Conservation (phyloP, 2,113 vertebrate genomes). For the Mionectes macconnelli region DNA sequence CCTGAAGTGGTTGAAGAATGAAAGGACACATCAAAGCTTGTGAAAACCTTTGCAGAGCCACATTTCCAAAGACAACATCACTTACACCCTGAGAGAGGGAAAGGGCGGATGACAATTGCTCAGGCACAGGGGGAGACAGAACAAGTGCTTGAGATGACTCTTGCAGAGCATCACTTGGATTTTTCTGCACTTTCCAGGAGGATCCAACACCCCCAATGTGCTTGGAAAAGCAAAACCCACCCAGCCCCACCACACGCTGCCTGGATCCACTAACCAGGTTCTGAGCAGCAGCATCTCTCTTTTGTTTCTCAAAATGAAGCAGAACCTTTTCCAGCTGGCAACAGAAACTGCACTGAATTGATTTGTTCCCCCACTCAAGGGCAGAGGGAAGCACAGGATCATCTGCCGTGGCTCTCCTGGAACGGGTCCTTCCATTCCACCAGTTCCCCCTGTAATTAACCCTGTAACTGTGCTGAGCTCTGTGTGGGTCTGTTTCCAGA, state of each 20-base stretch:
- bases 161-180: neutral
- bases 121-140: too few species aligned
- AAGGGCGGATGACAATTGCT: neutral
- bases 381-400: neutral
- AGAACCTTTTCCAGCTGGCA: neutral
- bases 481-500: neutral
- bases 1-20: neutral
- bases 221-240: neutral
- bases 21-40: neutral
- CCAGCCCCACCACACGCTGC: neutral
- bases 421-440: neutral
- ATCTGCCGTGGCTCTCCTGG: neutral
- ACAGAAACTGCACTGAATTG: neutral
- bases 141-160: rapidly evolving
- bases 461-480: neutral
- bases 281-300: neutral
- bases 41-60: neutral
- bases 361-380: neutral
- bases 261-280: neutral
- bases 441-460: neutral
- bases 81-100: neutral
- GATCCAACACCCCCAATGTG: neutral
- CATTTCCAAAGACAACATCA: neutral
- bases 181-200: neutral
- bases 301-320: neutral